phyloP scores from a whole-genome alignment of 2,888 invertebrate species.

The Agrotis puta region DNA sequence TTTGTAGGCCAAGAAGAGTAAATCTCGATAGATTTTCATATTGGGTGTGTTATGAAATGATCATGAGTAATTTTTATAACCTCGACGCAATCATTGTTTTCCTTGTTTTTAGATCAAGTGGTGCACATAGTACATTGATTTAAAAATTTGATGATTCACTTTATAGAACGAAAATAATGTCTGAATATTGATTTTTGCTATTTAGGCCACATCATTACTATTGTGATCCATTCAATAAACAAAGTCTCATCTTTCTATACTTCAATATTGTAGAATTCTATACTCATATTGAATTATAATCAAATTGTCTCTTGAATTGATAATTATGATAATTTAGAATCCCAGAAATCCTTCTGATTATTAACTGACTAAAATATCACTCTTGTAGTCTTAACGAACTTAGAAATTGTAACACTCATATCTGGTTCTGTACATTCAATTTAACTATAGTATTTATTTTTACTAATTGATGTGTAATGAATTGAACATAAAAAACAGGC shows the following conservation, averaged over 20 bases:
- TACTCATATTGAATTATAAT: neutral
- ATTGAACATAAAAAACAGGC: too few species aligned
- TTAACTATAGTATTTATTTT: too few species aligned
- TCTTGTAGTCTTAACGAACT: neutral
- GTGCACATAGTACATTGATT: neutral
- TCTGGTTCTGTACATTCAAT: too few species aligned
- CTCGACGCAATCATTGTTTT: constrained; percentile 34
- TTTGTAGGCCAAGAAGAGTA: neutral
- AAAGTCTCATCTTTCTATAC: neutral
- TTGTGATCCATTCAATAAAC: constrained; percentile 1
- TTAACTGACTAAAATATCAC: neutral
- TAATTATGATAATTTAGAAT: neutral
- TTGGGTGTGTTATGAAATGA: constrained; percentile 13
- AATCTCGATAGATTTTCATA: constrained; percentile 16
- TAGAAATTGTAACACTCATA: too few species aligned
- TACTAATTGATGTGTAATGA: too few species aligned
- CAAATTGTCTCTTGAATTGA: neutral
- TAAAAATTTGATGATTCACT: neutral
- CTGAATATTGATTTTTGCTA: constrained; percentile 41
- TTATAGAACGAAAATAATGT: neutral
- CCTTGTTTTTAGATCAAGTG: constrained; percentile 33
- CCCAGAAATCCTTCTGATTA: neutral
- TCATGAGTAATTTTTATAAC: constrained; percentile 31
- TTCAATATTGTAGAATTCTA: too few species aligned
- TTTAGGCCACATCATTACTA: constrained; percentile 35